Evolutionary conservation across 2,888 invertebrate species (phyloP).

Genomic region (Altica lythri): DNA sequence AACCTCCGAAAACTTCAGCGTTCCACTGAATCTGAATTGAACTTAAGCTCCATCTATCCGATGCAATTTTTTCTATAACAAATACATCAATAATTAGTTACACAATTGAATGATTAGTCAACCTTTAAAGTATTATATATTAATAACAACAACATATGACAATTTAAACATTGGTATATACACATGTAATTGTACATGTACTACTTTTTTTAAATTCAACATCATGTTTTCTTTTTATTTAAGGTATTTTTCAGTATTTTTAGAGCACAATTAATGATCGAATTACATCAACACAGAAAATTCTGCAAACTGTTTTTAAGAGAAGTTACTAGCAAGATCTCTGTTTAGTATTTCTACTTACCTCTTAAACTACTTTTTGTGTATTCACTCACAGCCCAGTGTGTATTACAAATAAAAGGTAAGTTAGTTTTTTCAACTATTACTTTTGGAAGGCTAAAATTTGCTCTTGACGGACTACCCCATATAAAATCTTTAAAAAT

Average conservation of each 20-base stretch:
- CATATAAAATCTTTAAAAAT: slow-evolving; percentile 58
- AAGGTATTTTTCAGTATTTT: too few relatives aligned
- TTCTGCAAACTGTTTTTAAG: too few relatives aligned
- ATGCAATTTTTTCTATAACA: slow-evolving; percentile 35
- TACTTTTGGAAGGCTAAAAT: slow-evolving; percentile 59
- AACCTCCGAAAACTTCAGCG: slow-evolving; percentile 54
- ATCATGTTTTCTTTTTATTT: too few relatives aligned
- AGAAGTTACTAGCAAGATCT: too few relatives aligned
- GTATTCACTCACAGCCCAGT: slow-evolving; percentile 59
- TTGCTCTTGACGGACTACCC: slow-evolving; percentile 51
- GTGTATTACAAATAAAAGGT: slow-evolving; percentile 59
- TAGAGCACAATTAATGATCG: too few relatives aligned
- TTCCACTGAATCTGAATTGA: slow-evolving; percentile 58
- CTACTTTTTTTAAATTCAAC: too few relatives aligned
- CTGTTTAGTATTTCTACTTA: too few relatives aligned
- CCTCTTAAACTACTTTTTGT: slow-evolving; percentile 48
- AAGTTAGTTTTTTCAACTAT: slow-evolving; percentile 55
- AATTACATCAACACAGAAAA: too few relatives aligned
- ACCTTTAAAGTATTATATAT: too few relatives aligned
- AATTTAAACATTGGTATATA: too few relatives aligned
- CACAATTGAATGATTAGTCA: neutral
- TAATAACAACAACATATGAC: too few relatives aligned
- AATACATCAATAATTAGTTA: neutral
- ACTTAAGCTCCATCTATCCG: slow-evolving; percentile 52
- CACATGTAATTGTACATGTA: too few relatives aligned